Percentiles rank a stretch among this genome's conserved stretches.
phyloP scores from a whole-genome alignment of 2,888 invertebrate genomes.

The Lucinisca nassula region DNA sequence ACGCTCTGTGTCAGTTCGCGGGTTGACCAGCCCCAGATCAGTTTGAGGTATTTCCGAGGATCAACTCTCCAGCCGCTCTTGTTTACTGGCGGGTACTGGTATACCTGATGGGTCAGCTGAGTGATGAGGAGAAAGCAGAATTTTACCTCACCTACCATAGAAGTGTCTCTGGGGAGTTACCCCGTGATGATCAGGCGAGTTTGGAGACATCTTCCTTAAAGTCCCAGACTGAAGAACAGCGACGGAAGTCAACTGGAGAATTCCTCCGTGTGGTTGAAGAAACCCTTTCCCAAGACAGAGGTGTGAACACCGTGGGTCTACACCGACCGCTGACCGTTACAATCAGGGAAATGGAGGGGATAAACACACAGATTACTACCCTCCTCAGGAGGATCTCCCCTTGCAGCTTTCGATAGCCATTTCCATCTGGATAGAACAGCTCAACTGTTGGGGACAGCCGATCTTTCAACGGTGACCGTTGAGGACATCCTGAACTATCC shows the following conservation, averaged over 20 bases:
- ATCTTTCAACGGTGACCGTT: neutral
- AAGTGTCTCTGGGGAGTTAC: too few relatives aligned
- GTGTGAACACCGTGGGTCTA: too few relatives aligned
- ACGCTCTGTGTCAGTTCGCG: neutral
- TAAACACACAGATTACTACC: too few relatives aligned
- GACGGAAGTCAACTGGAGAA: too few relatives aligned
- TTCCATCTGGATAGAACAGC: neutral
- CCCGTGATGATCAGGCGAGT: too few relatives aligned
- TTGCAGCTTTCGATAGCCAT: neutral
- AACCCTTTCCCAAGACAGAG: too few relatives aligned
- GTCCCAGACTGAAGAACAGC: too few relatives aligned
- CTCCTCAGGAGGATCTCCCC: too few relatives aligned
- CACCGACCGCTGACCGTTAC: too few relatives aligned
- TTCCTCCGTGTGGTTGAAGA: too few relatives aligned
- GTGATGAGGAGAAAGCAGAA: neutral
- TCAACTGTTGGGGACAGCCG: neutral
- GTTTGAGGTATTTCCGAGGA: neutral
- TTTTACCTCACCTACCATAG: neutral
- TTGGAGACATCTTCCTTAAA: too few relatives aligned
- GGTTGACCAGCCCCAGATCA: neutral
- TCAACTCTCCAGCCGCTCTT: neutral
- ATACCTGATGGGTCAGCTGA: neutral
- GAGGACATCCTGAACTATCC: neutral
- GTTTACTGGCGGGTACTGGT: neutral
- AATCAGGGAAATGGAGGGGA: too few relatives aligned